These are phyloP conservation scores for Petrocephalus zakoni DNA, from an alignment of 2,113 vertebrate genomes.

Conservation along the genomic window DNA sequence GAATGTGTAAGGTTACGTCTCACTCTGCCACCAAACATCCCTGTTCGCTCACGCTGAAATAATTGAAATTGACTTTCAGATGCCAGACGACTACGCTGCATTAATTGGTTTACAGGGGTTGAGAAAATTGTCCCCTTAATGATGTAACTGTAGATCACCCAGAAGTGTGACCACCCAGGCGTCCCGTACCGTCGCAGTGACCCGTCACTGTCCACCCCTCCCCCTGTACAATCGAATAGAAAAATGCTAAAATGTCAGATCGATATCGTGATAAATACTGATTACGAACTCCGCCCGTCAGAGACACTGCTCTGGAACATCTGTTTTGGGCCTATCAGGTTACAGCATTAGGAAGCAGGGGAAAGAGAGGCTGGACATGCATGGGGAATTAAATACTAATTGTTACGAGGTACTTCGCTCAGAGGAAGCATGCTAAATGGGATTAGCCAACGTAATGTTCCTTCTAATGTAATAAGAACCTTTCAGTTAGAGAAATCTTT, in stretches of 20 bases:
- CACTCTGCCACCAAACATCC: neutral
- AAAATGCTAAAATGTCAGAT: slow-evolving; percentile 13
- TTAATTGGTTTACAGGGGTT: slow-evolving; percentile 12
- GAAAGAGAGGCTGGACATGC: neutral
- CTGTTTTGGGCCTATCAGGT: neutral
- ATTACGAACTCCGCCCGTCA: slow-evolving; percentile 16
- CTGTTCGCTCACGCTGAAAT: slow-evolving; percentile 9
- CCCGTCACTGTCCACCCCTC: neutral
- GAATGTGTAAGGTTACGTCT: slow-evolving; percentile 7
- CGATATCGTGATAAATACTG: slow-evolving; percentile 27
- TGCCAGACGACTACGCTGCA: neutral
- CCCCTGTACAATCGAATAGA: neutral
- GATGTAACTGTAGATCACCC: slow-evolving; percentile 17
- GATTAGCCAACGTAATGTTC: neutral
- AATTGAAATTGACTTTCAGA: slow-evolving; percentile 17
- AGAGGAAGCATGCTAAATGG: neutral
- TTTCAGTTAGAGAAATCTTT: slow-evolving; percentile 7
- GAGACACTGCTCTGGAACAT: neutral
- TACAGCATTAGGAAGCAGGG: slow-evolving; percentile 10
- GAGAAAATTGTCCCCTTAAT: slow-evolving; percentile 10
- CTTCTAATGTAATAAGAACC: slow-evolving; percentile 9
- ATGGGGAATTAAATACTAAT: neutral
- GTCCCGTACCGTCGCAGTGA: neutral
- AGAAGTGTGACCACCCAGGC: neutral
- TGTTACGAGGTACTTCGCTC: neutral